Conservation (phyloP, 2,113 vertebrate genomes). For the Corvus cornix region DNA sequence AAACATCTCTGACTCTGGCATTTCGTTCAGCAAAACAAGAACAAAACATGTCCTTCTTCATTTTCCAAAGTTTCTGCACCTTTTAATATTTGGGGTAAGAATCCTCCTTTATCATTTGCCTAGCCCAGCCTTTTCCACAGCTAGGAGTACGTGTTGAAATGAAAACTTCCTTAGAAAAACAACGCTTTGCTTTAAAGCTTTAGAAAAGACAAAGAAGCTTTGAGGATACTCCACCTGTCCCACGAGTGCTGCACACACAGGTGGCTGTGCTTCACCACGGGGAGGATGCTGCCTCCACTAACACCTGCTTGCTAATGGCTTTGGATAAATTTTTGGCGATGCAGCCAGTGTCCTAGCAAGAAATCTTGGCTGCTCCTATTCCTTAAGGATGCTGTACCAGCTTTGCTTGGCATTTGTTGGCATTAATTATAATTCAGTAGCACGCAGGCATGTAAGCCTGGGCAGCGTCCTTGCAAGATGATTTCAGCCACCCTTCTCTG, state of each 20-base stretch:
- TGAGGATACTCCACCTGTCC: not conserved
- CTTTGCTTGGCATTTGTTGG: not conserved
- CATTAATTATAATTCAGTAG: not conserved
- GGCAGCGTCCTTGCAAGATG: not conserved
- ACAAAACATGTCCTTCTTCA: not conserved
- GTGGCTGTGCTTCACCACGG: not conserved
- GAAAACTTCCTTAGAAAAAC: not conserved
- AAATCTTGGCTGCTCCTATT: not conserved
- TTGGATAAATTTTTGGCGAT: not conserved
- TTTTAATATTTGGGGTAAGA: not conserved
- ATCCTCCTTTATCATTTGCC: not conserved
- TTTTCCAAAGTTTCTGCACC: not conserved
- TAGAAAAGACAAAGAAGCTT: not conserved
- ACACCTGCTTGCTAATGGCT: not conserved
- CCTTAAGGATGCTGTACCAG: not conserved
- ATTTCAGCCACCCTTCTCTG: not conserved
- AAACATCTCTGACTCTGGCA: not conserved
- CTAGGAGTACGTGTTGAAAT: not conserved
- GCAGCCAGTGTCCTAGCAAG: not conserved
- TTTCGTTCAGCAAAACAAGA: not conserved
- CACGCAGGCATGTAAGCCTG: not conserved
- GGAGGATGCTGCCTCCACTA: not conserved
- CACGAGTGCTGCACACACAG: not conserved
- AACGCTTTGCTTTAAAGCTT: not conserved
- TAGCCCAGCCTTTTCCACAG: not conserved